These are phyloP conservation scores for Centruroides sculpturatus DNA, from an alignment of 1,140 invertebrate genomes.

Conservation along the genomic window DNA sequence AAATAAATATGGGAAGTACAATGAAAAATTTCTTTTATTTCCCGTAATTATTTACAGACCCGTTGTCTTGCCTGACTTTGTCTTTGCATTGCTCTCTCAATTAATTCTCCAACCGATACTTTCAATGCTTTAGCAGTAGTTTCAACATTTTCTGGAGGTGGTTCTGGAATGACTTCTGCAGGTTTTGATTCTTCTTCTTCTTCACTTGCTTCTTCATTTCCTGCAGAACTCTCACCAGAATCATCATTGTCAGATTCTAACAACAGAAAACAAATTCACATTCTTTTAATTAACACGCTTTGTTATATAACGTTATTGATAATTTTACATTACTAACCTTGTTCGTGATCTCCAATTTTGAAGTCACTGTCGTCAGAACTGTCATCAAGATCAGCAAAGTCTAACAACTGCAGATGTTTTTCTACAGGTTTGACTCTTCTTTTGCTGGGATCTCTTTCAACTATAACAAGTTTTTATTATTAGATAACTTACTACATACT, in stretches of 20 bases:
- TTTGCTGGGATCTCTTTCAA: constrained; percentile 68
- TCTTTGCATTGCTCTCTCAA: constrained; percentile 37
- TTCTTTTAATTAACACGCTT: too few species aligned
- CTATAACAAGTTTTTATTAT: constrained; percentile 34
- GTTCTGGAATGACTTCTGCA: neutral
- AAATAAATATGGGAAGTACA: neutral
- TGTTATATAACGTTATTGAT: too few species aligned
- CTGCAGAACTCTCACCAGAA: constrained; percentile 12
- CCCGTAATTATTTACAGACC: constrained; percentile 19
- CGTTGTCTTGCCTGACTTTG: constrained; percentile 6
- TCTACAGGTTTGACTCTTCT: constrained; percentile 55
- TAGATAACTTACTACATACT: too few species aligned
- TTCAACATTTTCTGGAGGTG: neutral
- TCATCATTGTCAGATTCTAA: constrained; percentile 9
- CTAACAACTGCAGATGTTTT: constrained; percentile 52
- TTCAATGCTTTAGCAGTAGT: constrained; percentile 9
- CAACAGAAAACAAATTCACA: neutral
- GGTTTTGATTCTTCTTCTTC: constrained; percentile 8
- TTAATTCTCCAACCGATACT: constrained; percentile 35
- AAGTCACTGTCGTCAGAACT: constrained; percentile 93
- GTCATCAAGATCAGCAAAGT: constrained; percentile 67
- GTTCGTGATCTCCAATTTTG: constrained; percentile 68
- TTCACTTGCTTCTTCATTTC: constrained; percentile 13
- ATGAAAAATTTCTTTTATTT: neutral
- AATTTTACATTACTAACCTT: constrained; percentile 2